These are phyloP conservation scores for Agrilus mali DNA, from an alignment of 2,888 invertebrate species.

Conservation along the genomic window DNA sequence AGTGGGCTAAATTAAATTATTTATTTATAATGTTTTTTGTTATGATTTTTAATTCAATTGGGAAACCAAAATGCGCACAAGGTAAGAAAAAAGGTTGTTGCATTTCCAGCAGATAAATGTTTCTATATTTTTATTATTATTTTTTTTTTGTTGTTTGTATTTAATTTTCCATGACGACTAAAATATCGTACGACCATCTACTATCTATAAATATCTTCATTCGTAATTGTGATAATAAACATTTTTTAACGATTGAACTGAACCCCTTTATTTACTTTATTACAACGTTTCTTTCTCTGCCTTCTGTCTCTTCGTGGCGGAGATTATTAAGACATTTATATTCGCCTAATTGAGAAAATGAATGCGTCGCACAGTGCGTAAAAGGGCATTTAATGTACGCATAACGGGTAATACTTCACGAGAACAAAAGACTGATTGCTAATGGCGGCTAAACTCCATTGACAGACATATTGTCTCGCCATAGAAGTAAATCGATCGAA, in stretches of 20 bases:
- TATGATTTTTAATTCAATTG: no score
- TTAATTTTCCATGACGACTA: slow-evolving; percentile 1
- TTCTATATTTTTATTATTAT: slow-evolving; percentile 2
- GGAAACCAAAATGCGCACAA: no score
- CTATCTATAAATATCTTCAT: slow-evolving; percentile 5
- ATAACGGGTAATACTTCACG: neutral
- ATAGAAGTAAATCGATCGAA: no score
- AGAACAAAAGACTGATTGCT: no score
- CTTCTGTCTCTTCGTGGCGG: no score
- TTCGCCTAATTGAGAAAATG: neutral
- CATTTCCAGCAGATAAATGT: no score
- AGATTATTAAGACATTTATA: no score
- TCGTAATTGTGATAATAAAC: slow-evolving; percentile 34
- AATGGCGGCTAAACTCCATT: no score
- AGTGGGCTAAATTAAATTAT: no score
- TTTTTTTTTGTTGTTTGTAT: slow-evolving; percentile 4
- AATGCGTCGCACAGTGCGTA: neutral
- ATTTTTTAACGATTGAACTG: slow-evolving; percentile 28
- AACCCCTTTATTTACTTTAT: slow-evolving; percentile 26
- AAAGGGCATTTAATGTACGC: neutral
- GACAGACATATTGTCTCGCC: no score
- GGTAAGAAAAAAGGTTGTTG: no score
- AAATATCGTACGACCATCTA: slow-evolving; percentile 6
- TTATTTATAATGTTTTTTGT: no score
- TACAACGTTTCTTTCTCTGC: slow-evolving; percentile 17